Percentiles rank a stretch among this genome's conserved stretches.
These are phyloP conservation scores for Dolichomitus sp. DNA, from an alignment of 2,888 invertebrate species.

Conservation along the genomic window DNA sequence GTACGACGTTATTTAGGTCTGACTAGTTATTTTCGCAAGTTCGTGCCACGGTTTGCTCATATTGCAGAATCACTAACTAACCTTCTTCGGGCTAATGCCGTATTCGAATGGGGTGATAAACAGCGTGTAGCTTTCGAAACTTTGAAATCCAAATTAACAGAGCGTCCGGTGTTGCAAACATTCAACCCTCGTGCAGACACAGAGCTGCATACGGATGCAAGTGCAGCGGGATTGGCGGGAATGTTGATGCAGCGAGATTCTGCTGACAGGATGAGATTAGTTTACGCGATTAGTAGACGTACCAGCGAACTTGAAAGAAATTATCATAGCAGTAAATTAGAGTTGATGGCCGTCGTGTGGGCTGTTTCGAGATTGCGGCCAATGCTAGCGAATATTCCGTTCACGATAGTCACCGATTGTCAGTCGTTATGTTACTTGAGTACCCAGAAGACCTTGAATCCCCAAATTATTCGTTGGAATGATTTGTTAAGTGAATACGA, in stretches of 20 bases:
- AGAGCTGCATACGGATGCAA: slow-evolving; percentile 50
- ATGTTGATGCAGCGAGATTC: slow-evolving; percentile 70
- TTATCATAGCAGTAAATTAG: slow-evolving; percentile 71
- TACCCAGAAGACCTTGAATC: slow-evolving; percentile 18
- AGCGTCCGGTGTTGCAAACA: slow-evolving; percentile 19
- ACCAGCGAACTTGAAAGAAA: slow-evolving; percentile 69
- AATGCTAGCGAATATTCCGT: no score
- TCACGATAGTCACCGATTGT: slow-evolving; percentile 56
- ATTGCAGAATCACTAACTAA: slow-evolving; percentile 27
- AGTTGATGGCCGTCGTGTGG: slow-evolving; percentile 44
- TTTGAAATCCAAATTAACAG: slow-evolving; percentile 22
- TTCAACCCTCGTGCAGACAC: slow-evolving; percentile 45
- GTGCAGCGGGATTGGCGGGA: slow-evolving; percentile 11
- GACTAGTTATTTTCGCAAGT: slow-evolving; percentile 58
- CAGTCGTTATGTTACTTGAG: slow-evolving; percentile 25
- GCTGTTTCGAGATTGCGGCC: no score
- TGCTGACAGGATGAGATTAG: no score
- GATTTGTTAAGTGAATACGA: slow-evolving; percentile 46
- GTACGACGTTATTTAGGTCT: slow-evolving; percentile 42
- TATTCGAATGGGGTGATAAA: slow-evolving; percentile 25
- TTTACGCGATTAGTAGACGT: slow-evolving; percentile 72
- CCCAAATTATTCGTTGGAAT: slow-evolving; percentile 30
- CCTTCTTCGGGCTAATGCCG: neutral
- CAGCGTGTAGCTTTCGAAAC: slow-evolving; percentile 39
- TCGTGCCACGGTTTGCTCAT: slow-evolving; percentile 44